These are phyloP conservation scores for Acropora tenuis DNA, from an alignment of 64 coral and sea anemone species.

Conservation along the genomic window DNA sequence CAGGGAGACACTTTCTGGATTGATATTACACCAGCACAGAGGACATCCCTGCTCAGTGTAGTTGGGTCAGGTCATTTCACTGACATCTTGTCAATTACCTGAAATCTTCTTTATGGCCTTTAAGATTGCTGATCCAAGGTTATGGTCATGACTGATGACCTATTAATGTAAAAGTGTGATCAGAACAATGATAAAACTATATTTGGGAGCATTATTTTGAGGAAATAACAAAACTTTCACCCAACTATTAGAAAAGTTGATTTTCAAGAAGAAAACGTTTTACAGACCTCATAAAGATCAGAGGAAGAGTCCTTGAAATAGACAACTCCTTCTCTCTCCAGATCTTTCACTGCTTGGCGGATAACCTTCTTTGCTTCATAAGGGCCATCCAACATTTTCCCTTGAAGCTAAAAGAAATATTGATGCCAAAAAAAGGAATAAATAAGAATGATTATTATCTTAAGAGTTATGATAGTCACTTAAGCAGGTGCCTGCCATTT, in stretches of 20 bases:
- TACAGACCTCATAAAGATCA: conserved; percentile 55
- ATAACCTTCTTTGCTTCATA: conserved; percentile 54
- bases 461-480: no score
- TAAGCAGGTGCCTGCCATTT: no score
- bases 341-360: conserved; percentile 34
- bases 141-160: conserved; percentile 46
- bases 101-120: conserved; percentile 23
- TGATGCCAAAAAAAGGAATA: neutral
- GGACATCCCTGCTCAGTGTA: no score
- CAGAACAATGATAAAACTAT: no score
- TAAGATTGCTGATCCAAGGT: conserved; percentile 19
- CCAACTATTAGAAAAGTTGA: no score
- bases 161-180: neutral
- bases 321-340: conserved; percentile 51
- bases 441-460: no score
- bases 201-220: no score
- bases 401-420: neutral
- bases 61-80: neutral
- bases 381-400: conserved; percentile 1
- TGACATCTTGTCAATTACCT: neutral
- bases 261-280: neutral
- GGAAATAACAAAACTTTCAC: no score
- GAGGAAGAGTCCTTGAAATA: conserved; percentile 44
- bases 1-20: no score
- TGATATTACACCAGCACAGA: no score